Base-by-base conservation (phyloP, 1,140 invertebrate genomes). In the Epicauta chinensis region DNA sequence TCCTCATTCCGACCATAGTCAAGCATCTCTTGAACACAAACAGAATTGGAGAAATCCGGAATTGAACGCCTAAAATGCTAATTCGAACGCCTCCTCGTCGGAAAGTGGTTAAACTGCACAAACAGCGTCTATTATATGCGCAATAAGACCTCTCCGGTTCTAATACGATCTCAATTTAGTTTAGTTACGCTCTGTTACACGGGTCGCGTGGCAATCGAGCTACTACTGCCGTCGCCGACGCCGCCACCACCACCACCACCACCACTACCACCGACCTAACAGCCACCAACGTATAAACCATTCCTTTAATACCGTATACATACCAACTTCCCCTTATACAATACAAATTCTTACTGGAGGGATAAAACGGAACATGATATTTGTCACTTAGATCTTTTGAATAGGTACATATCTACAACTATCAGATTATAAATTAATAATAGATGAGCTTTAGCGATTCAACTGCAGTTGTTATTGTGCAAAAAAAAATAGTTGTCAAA, bases 141-240 rank as follows among this genome's bases (percentile, higher is more conserved):
- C 68, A 70, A 70, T 70, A 68, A 70, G 68, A 70, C 68, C 63
- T 66, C 66, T 66, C 68, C 65, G 57, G 53, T 64, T 66, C 66
- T 70, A 70, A 70, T 69, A 69, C 69, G 67, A 69, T 71, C 69
- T 71, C 69, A 69, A 71, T 71, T 71, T 71, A 69, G 69, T 71
- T 71, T 71, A 71, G 69, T 71, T 68, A 62, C 66, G 69, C 69
- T 71, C 69, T 71, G 69, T 71, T 71, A 69, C 66, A 63, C 64
- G 63, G 67, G 67, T 71, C 67, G 67, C 67, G 69, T 71, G 69
- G 66, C 67, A 68, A 65, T 67, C 66, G 63, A 49, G 42, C 51
- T 44, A 51, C 47, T 40, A 38, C 40, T 37, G 14, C 50, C 30
- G 34, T 45, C 34, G 16, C 34, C 49, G 40, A 30, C n/a, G n/a